phyloP scores from a whole-genome alignment of 2,888 invertebrate species.

The Trichacis sp. region DNA sequence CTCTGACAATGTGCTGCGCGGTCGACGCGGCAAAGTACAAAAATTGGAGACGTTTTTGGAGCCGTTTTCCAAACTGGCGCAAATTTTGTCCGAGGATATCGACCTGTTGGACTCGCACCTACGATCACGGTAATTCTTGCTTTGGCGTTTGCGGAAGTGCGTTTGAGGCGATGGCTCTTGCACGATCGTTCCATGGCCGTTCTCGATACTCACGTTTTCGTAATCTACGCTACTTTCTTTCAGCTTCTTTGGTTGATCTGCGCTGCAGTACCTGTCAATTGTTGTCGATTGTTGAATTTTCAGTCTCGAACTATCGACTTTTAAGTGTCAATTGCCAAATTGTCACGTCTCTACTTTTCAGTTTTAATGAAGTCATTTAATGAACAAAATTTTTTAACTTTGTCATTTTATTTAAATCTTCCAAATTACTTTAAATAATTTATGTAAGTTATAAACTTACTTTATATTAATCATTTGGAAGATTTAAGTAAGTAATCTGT shows the following conservation, averaged over 20 bases:
- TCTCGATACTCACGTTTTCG: slow-evolving; percentile 72
- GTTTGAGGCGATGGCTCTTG: slow-evolving; percentile 68
- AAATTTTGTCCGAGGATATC: slow-evolving; percentile 53
- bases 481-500: too few species aligned
- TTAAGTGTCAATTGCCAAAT: too few species aligned
- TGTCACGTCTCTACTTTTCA: too few species aligned
- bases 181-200: slow-evolving; percentile 71
- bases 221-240: slow-evolving; percentile 80
- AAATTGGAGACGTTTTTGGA: slow-evolving; percentile 74
- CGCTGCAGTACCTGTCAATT: slow-evolving; percentile 30
- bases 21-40: slow-evolving; percentile 80
- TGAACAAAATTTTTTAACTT: background rate
- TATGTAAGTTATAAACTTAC: too few species aligned
- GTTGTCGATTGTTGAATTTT: too few species aligned
- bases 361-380: too few species aligned
- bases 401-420: too few species aligned
- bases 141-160: slow-evolving; percentile 62
- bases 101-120: slow-evolving; percentile 56
- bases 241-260: slow-evolving; percentile 65
- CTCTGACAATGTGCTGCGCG: slow-evolving; percentile 77
- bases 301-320: too few species aligned
- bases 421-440: too few species aligned
- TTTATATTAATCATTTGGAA: too few species aligned
- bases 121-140: slow-evolving; percentile 50
- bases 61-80: slow-evolving; percentile 36